phyloP scores from a whole-genome alignment of 2,888 invertebrate genomes.

The Choristoneura rosaceana region DNA sequence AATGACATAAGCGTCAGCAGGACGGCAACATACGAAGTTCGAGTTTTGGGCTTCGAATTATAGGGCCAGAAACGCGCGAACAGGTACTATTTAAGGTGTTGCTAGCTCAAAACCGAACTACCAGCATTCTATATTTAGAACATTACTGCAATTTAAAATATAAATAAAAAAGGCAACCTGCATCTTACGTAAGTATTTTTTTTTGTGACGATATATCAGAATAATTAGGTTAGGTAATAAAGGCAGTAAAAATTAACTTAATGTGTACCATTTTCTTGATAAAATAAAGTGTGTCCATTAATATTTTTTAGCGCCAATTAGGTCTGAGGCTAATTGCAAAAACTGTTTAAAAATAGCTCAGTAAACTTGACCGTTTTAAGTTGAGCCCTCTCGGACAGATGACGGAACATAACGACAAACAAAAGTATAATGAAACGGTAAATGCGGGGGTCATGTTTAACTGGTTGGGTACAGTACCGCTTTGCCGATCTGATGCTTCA shows the following conservation, averaged over 20 bases:
- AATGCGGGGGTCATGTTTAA: constrained; percentile 45
- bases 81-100: too few relatives aligned
- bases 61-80: too few relatives aligned
- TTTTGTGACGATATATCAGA: neutral
- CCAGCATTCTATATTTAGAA: too few relatives aligned
- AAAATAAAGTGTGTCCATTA: constrained; percentile 13
- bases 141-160: neutral
- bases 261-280: neutral
- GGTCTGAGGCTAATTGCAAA: constrained; percentile 54
- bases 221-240: neutral
- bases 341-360: constrained; percentile 57
- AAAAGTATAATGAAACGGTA: constrained; percentile 13
- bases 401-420: constrained; percentile 19
- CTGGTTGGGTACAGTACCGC: constrained; percentile 53
- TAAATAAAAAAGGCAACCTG: too few relatives aligned
- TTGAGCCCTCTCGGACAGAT: constrained; percentile 46
- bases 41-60: too few relatives aligned
- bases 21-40: too few relatives aligned
- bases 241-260: neutral
- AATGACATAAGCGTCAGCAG: too few relatives aligned
- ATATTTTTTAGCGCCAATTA: constrained; percentile 45
- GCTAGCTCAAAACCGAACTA: neutral
- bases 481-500: constrained; percentile 61
- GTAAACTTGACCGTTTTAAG: constrained; percentile 43
- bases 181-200: neutral